Percentiles rank a stretch among this genome's conserved stretches.
phyloP scores from a whole-genome alignment of 2,797 vertebrate species.

The Distichodus sexfasciatus region DNA sequence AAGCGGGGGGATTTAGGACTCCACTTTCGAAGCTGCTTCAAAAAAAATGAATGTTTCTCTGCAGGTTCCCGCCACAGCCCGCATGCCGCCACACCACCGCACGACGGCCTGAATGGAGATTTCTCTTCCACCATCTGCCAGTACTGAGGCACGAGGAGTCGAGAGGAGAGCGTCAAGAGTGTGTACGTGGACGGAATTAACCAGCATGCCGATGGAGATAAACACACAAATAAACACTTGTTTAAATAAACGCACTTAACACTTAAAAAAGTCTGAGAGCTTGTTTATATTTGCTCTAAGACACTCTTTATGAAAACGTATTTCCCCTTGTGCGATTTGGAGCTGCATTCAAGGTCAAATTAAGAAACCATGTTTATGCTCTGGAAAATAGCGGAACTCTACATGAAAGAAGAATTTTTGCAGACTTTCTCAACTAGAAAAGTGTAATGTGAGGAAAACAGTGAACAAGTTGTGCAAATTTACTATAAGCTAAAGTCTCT shows the following conservation, averaged over 20 bases:
- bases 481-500: too few species aligned
- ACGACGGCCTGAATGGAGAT: constrained; percentile 35
- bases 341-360: too few species aligned
- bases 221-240: constrained; percentile 9
- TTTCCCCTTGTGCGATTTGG: too few species aligned
- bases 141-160: neutral
- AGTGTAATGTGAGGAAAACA: too few species aligned
- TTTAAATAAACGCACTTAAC: neutral
- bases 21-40: constrained; percentile 10
- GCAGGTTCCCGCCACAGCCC: constrained; percentile 6
- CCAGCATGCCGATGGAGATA: constrained; percentile 6
- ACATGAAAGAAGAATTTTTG: too few species aligned
- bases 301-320: too few species aligned
- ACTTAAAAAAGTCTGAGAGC: neutral
- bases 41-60: constrained; percentile 24
- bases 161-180: neutral
- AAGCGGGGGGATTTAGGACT: constrained; percentile 27
- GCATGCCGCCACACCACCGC: constrained; percentile 35
- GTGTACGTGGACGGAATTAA: constrained; percentile 20
- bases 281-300: too few species aligned
- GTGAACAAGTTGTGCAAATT: too few species aligned
- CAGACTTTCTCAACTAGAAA: too few species aligned
- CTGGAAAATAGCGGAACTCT: too few species aligned
- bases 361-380: too few species aligned
- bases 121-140: constrained; percentile 55